These are phyloP conservation scores for Colistium nudipinnis DNA, from an alignment of 2,113 vertebrate genomes.

Conservation along the genomic window DNA sequence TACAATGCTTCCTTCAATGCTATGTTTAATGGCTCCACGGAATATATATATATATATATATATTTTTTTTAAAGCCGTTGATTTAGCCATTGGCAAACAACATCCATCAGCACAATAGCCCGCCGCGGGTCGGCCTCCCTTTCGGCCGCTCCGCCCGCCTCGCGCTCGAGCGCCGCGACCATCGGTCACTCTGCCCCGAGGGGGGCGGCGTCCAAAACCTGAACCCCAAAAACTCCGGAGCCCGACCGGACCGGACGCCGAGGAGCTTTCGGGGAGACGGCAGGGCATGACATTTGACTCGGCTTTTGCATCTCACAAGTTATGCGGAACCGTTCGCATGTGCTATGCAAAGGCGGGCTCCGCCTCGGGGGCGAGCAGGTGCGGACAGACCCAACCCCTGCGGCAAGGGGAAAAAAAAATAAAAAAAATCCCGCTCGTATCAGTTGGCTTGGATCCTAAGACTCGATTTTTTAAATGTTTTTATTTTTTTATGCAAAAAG, in stretches of 20 bases:
- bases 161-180: no score
- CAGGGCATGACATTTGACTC: constrained; percentile 12
- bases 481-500: no score
- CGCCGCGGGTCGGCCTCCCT: neutral
- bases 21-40: constrained; percentile 50
- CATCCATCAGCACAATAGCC: constrained; percentile 40
- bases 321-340: neutral
- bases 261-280: constrained; percentile 3
- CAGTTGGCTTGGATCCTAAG: no score
- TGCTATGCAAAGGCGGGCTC: constrained; percentile 47
- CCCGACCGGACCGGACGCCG: neutral
- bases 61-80: constrained; percentile 45
- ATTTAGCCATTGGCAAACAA: constrained; percentile 61
- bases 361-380: constrained; percentile 16
- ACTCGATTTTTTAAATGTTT: no score
- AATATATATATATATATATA: constrained; percentile 12
- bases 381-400: no score
- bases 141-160: no score
- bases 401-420: no score
- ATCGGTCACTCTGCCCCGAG: no score
- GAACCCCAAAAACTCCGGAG: no score
- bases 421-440: no score
- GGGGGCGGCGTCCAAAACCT: no score
- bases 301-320: constrained; percentile 47
- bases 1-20: constrained; percentile 32